These are phyloP conservation scores for Orbicella faveolata DNA, from an alignment of 64 coral and sea anemone species.

Conservation along the genomic window DNA sequence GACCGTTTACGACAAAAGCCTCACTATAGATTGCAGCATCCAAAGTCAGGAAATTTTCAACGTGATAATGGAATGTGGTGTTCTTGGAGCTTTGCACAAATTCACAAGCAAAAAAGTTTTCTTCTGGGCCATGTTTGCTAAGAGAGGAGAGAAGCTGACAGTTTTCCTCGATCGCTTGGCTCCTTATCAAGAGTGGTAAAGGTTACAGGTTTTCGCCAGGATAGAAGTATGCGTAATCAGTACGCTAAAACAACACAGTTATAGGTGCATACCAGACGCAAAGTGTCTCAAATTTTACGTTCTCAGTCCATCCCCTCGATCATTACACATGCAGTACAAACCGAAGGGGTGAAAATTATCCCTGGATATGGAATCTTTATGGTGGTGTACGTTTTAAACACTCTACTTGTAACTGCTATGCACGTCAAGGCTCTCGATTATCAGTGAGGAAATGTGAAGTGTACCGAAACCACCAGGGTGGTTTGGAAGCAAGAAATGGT, in stretches of 20 bases:
- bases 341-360: no score
- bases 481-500: constrained; percentile 71
- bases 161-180: constrained; percentile 58
- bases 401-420: no score
- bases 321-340: no score
- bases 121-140: constrained; percentile 66
- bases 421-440: not conserved
- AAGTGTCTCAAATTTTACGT: no score
- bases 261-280: no score
- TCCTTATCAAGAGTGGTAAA: constrained; percentile 61
- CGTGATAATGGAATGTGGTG: constrained; percentile 86
- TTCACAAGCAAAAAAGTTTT: constrained; percentile 80
- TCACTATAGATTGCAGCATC: constrained; percentile 20
- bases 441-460: constrained; percentile 39
- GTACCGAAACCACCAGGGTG: constrained; percentile 48
- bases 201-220: not conserved
- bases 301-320: no score
- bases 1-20: constrained; percentile 49
- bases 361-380: no score
- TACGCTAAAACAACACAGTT: no score
- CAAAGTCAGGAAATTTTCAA: constrained; percentile 66
- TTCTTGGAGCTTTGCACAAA: constrained; percentile 47
- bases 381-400: no score
- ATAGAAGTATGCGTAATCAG: no score
- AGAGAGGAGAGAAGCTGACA: constrained; percentile 48